Conservation (phyloP, 2,797 vertebrate species). For the Fringilla coelebs region DNA sequence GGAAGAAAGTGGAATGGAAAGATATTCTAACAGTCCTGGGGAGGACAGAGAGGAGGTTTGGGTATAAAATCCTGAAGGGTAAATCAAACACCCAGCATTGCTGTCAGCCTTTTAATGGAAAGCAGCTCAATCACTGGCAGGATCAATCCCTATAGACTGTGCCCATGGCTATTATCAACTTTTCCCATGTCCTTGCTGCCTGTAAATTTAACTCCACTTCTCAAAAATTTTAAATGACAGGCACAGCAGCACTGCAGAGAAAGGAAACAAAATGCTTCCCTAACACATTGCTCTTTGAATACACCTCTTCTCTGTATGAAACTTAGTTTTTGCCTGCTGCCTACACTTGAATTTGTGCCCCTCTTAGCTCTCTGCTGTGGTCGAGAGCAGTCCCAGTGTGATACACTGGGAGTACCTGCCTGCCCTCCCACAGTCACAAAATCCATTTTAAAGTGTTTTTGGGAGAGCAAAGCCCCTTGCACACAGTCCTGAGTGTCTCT, state of each 20-base stretch:
- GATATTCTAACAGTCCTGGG: not conserved
- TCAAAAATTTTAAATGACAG: not conserved
- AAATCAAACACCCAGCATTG: not conserved
- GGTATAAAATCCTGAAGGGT: not conserved
- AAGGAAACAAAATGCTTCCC: not conserved
- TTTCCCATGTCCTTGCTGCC: conserved; percentile 8
- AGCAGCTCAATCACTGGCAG: not conserved
- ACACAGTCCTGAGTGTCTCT: not conserved
- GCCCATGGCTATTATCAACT: conserved; percentile 34
- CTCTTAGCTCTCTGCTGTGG: not conserved
- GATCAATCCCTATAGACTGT: conserved; percentile 34
- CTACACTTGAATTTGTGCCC: not conserved
- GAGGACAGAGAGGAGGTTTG: not conserved
- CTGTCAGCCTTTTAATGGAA: conserved; percentile 1
- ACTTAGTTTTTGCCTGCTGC: not conserved
- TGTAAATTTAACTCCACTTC: not conserved
- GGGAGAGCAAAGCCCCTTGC: not conserved
- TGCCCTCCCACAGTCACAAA: not conserved
- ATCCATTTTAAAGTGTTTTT: not conserved
- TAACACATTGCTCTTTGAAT: not conserved
- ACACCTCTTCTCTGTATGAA: not conserved
- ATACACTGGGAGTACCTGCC: not conserved
- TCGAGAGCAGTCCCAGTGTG: accelerated
- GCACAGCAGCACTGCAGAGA: not conserved
- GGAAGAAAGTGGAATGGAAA: not conserved